A percentile compares a stretch with the other conserved stretches of the same genome.
Conservation (phyloP, 2,797 vertebrate genomes). For the Catamblyrhynchus diadema region DNA sequence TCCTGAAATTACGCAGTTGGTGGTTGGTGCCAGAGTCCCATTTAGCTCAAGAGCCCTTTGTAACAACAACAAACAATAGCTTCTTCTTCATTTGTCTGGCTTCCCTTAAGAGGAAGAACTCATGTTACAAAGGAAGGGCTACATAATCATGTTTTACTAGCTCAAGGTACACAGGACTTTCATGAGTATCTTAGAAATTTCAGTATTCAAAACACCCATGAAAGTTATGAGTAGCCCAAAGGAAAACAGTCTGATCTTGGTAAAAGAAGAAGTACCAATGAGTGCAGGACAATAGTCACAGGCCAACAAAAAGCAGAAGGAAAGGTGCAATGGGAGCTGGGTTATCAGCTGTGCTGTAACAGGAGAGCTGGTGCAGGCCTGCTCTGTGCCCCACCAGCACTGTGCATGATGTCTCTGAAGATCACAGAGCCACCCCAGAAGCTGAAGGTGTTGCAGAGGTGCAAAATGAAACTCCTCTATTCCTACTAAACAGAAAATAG, state of each 20-base stretch:
- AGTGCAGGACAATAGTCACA: not conserved
- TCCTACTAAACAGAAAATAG: not conserved
- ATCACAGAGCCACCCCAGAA: not conserved
- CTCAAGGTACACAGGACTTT: not conserved
- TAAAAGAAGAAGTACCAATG: not conserved
- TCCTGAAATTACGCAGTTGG: not conserved
- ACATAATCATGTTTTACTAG: not conserved
- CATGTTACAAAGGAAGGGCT: not conserved
- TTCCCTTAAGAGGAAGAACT: conserved; percentile 22
- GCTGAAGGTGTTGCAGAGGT: not conserved
- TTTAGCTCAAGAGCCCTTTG: conserved; percentile 18
- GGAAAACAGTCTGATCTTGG: not conserved
- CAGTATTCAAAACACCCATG: not conserved
- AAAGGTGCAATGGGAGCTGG: not conserved
- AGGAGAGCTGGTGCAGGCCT: not conserved
- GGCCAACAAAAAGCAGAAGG: not conserved
- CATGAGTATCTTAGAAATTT: not conserved
- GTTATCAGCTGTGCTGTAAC: not conserved
- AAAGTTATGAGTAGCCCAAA: not conserved
- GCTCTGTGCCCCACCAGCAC: not conserved
- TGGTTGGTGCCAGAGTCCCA: not conserved
- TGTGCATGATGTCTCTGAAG: not conserved
- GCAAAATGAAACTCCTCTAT: not conserved
- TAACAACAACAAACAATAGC: conserved; percentile 27
- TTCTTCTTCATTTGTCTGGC: conserved; percentile 16